These are phyloP conservation scores for Protaetia brevitarsis DNA, from an alignment of 1,140 invertebrate genomes.

Conservation along the genomic window DNA sequence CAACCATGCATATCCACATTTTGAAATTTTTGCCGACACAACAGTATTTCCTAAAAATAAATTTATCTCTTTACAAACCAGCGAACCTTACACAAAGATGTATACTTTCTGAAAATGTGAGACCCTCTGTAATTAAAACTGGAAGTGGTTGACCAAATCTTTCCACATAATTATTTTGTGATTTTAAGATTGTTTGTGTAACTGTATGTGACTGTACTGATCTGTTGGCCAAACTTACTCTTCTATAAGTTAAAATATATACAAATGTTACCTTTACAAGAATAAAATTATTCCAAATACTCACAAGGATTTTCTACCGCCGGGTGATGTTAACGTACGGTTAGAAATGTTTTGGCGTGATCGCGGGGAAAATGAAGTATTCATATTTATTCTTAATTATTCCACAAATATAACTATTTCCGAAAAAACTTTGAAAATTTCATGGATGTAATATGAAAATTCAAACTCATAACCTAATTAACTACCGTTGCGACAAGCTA, in stretches of 20 bases:
- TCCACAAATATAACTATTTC: not conserved
- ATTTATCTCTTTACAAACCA: not conserved
- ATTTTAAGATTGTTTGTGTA: conserved; percentile 65
- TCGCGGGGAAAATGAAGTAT: not conserved
- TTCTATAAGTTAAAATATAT: not conserved
- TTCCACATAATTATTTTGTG: conserved; percentile 65
- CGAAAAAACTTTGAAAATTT: too few relatives aligned
- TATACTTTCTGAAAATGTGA: conserved; percentile 77
- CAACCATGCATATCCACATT: conserved; percentile 67
- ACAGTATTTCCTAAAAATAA: conserved; percentile 54
- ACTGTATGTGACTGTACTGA: conserved; percentile 56
- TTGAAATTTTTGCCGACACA: conserved; percentile 53
- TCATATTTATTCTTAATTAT: not conserved
- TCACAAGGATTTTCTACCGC: not conserved
- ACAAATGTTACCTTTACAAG: not conserved
- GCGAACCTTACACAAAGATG: conserved; percentile 24
- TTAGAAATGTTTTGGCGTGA: not conserved
- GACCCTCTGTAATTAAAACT: conserved; percentile 81
- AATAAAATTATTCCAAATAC: not conserved
- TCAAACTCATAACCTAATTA: too few relatives aligned
- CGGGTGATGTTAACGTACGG: not conserved
- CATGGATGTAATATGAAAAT: too few relatives aligned
- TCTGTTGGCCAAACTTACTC: not conserved
- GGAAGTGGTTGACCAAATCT: conserved; percentile 76
- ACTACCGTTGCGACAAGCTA: too few relatives aligned